Evolutionary conservation across 2,888 invertebrate genomes (phyloP).

Genomic region (Laothoe populi): DNA sequence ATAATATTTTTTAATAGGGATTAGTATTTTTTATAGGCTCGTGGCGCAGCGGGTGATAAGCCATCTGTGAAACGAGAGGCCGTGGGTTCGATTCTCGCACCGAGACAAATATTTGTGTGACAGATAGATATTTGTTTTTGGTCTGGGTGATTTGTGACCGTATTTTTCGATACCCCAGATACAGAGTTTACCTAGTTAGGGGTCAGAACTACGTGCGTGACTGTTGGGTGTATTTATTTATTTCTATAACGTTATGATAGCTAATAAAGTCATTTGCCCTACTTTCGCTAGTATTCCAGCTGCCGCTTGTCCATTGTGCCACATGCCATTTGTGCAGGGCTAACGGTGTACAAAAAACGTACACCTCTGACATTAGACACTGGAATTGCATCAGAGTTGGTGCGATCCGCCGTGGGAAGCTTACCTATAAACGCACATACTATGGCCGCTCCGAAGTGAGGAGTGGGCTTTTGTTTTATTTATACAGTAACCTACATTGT

Average conservation of each 20-base stretch:
- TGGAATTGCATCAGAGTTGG: conserved; percentile 78
- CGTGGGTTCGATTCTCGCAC: no score
- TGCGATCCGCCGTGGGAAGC: conserved; percentile 74
- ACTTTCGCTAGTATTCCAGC: conserved; percentile 26
- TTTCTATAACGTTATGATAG: background rate
- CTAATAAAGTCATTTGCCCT: conserved; percentile 1
- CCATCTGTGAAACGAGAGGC: no score
- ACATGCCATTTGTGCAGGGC: conserved; percentile 57
- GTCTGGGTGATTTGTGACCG: no score
- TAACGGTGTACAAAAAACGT: conserved; percentile 80
- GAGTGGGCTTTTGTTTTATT: conserved; percentile 46
- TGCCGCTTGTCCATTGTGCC: conserved; percentile 37
- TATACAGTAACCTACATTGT: background rate
- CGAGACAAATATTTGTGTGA: no score
- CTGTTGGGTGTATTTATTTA: no score
- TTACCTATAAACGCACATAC: conserved; percentile 61
- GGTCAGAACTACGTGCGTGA: no score
- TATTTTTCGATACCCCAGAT: no score
- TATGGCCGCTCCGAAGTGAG: conserved; percentile 36
- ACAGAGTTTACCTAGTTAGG: no score
- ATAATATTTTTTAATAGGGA: no score
- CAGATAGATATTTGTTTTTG: no score
- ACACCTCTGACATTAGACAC: conserved; percentile 81
- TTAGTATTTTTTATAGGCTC: no score
- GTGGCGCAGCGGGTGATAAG: no score